Evolutionary conservation across 2,113 vertebrate species (phyloP).

Genomic region (Sebastes schlegelii): DNA sequence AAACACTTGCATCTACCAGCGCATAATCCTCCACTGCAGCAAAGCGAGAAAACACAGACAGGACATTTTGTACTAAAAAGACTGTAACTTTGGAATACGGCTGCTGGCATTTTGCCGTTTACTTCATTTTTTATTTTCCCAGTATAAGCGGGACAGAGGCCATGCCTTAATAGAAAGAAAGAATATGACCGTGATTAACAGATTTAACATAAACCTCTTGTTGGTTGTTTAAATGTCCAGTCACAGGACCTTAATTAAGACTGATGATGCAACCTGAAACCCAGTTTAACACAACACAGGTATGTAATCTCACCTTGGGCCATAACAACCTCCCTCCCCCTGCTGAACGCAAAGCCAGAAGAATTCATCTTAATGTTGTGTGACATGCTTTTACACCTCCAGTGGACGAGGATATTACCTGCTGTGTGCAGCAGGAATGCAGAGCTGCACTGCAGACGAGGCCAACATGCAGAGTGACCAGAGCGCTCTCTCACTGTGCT

Average conservation of each 20-base stretch:
- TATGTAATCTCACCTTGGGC: background rate
- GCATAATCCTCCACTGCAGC: background rate
- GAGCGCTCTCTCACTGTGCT: background rate
- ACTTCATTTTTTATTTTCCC: background rate
- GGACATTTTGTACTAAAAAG: background rate
- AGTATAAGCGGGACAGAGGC: background rate
- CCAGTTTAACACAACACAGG: background rate
- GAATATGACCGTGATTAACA: no score
- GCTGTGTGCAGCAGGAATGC: slow-evolving; percentile 5
- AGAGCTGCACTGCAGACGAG: slow-evolving; percentile 45
- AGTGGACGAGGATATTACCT: background rate
- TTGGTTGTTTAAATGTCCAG: no score
- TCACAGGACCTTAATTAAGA: background rate
- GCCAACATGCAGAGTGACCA: slow-evolving; percentile 11
- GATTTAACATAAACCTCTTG: background rate
- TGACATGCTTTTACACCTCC: background rate
- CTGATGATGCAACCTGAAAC: background rate
- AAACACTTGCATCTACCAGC: no score
- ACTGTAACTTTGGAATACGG: background rate
- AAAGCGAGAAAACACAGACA: background rate
- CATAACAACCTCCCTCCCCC: background rate
- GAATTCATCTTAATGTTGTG: background rate
- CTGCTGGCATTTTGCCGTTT: background rate
- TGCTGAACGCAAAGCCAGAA: background rate
- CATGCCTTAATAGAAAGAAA: no score